These are phyloP conservation scores for Therioaphis trifolii DNA, from an alignment of 2,888 invertebrate species.

Conservation along the genomic window DNA sequence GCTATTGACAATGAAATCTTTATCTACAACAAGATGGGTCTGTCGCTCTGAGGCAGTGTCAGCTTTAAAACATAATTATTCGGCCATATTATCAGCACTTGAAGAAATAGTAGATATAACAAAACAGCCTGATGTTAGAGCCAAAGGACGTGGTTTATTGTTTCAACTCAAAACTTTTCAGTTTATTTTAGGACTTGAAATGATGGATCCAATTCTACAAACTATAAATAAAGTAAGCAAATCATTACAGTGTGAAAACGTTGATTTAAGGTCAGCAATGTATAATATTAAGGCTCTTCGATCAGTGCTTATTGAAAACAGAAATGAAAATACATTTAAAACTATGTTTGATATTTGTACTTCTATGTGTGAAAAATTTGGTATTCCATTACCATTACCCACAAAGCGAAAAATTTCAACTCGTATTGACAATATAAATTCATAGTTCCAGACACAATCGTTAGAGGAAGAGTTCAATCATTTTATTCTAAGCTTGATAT, in stretches of 20 bases:
- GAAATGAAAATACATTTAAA: slow-evolving; percentile 18
- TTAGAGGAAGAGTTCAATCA: slow-evolving; percentile 22
- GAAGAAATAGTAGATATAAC: slow-evolving; percentile 6
- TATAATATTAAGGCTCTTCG: slow-evolving; percentile 1
- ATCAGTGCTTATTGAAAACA: slow-evolving; percentile 9
- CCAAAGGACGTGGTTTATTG: not conserved
- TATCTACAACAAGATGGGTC: slow-evolving; percentile 12
- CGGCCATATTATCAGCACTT: slow-evolving; percentile 9
- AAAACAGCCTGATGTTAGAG: slow-evolving; percentile 1
- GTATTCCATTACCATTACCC: not conserved
- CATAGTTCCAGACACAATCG: slow-evolving; percentile 19
- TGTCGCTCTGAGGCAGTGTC: slow-evolving; percentile 28
- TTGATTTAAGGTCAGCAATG: not conserved
- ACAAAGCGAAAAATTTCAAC: slow-evolving; percentile 32
- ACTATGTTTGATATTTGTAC: slow-evolving; percentile 10
- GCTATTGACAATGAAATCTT: slow-evolving; percentile 11
- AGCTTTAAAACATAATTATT: slow-evolving; percentile 14
- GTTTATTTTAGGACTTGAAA: slow-evolving; percentile 20
- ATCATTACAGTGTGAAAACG: not conserved
- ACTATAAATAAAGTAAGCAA: slow-evolving; percentile 23
- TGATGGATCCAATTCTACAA: slow-evolving; percentile 20
- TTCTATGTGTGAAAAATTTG: not conserved
- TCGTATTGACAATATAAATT: slow-evolving; percentile 27
- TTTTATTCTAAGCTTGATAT: slow-evolving; percentile 41
- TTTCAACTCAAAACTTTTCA: slow-evolving; percentile 15